A percentile compares a stretch with the other conserved stretches of the same genome.
phyloP scores from a whole-genome alignment of 2,113 vertebrate species.

The Macheiramphus alcinus region DNA sequence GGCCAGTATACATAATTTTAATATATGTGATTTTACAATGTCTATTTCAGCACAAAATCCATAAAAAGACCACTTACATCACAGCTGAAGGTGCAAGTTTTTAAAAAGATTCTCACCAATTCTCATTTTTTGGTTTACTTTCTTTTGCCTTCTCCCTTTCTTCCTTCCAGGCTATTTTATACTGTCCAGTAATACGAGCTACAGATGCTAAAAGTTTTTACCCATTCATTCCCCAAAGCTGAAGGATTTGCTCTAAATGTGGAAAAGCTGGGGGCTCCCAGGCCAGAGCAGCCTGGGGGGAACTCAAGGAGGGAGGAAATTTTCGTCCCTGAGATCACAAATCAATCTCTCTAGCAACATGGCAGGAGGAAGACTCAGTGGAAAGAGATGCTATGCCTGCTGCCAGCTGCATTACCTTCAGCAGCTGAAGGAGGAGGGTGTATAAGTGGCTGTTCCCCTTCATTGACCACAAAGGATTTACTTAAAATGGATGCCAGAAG shows the following conservation, averaged over 20 bases:
- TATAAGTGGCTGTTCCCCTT: not conserved
- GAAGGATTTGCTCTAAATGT: not conserved
- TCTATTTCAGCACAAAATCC: not conserved
- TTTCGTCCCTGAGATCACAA: not conserved
- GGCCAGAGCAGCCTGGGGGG: not conserved
- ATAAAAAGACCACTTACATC: not conserved
- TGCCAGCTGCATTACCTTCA: constrained; percentile 13
- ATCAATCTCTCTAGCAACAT: not conserved
- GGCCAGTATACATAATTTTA: not conserved
- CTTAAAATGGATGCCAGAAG: constrained; percentile 6
- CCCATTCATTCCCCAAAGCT: not conserved
- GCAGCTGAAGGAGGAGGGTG: not conserved
- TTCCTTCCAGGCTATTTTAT: not conserved
- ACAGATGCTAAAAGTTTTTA: not conserved
- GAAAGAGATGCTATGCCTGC: not conserved
- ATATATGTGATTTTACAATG: not conserved
- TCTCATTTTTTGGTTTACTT: not conserved
- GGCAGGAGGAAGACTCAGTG: not conserved
- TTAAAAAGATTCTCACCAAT: not conserved
- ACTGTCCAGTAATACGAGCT: not conserved
- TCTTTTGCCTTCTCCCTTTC: not conserved
- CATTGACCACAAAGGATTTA: not conserved
- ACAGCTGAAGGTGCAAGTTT: not conserved
- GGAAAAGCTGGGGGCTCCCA: not conserved
- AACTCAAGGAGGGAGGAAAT: not conserved